These are phyloP conservation scores for Acyrthosiphon pisum DNA, from an alignment of 1,140 invertebrate species.

Conservation along the genomic window DNA sequence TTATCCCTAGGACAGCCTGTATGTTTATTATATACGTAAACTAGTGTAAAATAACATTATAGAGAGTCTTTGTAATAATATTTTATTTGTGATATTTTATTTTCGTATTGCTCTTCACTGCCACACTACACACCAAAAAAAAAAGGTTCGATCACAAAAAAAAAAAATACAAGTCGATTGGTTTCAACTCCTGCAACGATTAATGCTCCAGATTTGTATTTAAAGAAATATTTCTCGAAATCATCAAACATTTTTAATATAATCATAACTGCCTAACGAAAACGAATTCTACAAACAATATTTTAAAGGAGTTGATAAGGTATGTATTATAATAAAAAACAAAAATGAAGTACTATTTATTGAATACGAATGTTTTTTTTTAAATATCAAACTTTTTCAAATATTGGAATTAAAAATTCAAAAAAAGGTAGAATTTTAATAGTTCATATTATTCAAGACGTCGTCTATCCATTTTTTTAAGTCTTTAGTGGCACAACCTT, in stretches of 20 bases:
- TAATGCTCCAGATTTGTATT: neutral
- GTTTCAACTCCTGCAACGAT: neutral
- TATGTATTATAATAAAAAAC: no score
- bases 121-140: neutral
- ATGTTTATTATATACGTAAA: neutral
- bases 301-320: neutral
- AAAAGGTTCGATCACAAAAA: neutral
- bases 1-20: neutral
- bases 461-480: neutral
- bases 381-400: neutral
- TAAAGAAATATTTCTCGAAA: no score
- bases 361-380: neutral
- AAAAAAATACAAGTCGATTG: neutral
- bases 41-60: neutral
- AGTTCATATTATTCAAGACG: neutral
- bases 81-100: neutral
- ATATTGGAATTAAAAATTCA: neutral
- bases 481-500: neutral
- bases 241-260: neutral
- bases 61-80: neutral
- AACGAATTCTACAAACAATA: neutral
- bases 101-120: neutral
- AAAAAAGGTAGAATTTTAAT: neutral
- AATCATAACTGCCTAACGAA: neutral
- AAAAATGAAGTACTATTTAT: no score